Evolutionary conservation across 1,140 invertebrate genomes (phyloP), one percentile per base, ranked within the genome.

Genomic region (Drosophila athabasca): DNA sequence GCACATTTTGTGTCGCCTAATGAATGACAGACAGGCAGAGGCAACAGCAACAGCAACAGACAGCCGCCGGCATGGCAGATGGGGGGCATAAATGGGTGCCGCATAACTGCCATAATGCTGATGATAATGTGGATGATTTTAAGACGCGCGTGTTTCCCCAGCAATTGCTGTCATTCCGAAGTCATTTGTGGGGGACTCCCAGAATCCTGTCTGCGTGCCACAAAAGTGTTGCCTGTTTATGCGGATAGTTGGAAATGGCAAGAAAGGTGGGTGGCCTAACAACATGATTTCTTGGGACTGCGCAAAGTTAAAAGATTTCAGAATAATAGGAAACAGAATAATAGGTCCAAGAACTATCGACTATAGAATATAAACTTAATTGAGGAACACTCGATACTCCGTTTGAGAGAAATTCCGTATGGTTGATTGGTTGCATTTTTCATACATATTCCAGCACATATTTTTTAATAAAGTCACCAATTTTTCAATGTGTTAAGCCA

Each of bases 61-160:
- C 0, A 19, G 51, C 62, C 49, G 68, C 45, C 17, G 44, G 43
- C 58, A 62, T 49, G 39, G 39, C 29, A n/a, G 31, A 26, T 41
- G 35, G 15, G 15, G 51, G 51, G 58, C 31, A 72, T 45, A 72
- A 50, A 51, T 59, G 35, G 39, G 53, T 71, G 68, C 77, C 71
- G 75, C 78, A 88, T 88, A 87, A 87, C 82, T 69, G 70, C 69
- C 83, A 87, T 87, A 87, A 87, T 87, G 82, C 75, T 88, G 82
- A 87, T 87, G 82, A 82, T 88, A 87, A 87, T 87, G 82, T 75
- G 80, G 82, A 88, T 88, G 79, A 88, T 87, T 79, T 88, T 85
- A 87, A 87, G 82, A 70, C 57, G 82, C 82, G 83, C 83, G 79
- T 87, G 83, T 82, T 87, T 87, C 70, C 54, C 62, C 41, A 65